Percentiles rank a stretch among this genome's conserved stretches.
phyloP scores from a whole-genome alignment of 2,113 vertebrate genomes.

The Castor canadensis region DNA sequence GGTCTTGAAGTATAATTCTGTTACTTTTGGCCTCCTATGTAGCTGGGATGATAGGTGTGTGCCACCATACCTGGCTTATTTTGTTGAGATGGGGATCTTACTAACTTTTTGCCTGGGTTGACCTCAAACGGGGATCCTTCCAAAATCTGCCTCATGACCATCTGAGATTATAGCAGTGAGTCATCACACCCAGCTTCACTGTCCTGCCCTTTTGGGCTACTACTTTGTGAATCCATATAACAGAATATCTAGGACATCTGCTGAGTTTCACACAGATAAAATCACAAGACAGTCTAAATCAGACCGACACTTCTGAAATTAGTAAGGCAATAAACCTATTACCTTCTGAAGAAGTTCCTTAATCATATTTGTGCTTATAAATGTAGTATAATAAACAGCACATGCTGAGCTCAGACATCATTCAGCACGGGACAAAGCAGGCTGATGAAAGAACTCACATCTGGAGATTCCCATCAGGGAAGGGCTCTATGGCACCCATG shows the following conservation, averaged over 20 bases:
- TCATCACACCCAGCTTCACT: too few relatives aligned
- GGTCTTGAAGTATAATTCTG: too few relatives aligned
- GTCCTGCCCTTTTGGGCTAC: not conserved
- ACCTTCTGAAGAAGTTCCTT: conserved; percentile 13
- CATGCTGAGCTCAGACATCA: not conserved
- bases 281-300: not conserved
- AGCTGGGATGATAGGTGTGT: too few relatives aligned
- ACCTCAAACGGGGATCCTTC: too few relatives aligned
- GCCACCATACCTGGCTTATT: not conserved
- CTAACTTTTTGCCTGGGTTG: too few relatives aligned
- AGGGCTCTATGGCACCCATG: fast-evolving
- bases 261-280: not conserved
- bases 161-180: too few relatives aligned
- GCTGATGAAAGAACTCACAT: not conserved
- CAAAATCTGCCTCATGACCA: too few relatives aligned
- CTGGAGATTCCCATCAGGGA: not conserved
- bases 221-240: not conserved
- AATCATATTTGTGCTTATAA: not conserved
- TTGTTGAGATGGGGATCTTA: too few relatives aligned
- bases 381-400: not conserved
- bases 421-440: not conserved
- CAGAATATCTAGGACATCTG: not conserved
- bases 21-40: too few relatives aligned
- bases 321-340: not conserved
- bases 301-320: not conserved